Evolutionary conservation across 2,888 invertebrate genomes (phyloP), one percentile per base, ranked within the genome.

Genomic region (Mimas tiliae): DNA sequence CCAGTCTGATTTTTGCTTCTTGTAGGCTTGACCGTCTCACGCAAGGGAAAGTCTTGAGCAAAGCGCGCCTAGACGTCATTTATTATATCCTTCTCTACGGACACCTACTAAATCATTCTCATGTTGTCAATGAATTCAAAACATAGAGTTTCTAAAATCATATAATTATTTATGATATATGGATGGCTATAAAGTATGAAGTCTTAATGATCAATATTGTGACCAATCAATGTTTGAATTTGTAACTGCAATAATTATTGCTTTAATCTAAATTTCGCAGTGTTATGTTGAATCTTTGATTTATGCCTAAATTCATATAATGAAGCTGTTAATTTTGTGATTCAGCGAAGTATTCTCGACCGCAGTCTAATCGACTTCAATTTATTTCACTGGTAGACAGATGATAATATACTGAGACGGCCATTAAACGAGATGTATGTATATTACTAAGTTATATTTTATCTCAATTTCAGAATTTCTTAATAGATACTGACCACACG

Each of bases 131-230:
- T 33, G 16, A 48, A 48, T 48, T 48, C 48, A 11, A 14, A 55
- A 34, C 11, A 34, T 38, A 38, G 38, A 38, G 16, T 55, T 55
- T 55, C 55, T 55, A 55, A 55, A 34, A 38, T 34, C 34, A 11
- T 55, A 55, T 55, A 55, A 38, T 55, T 34, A 38, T n/a, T 55
- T 34, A 55, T 55, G 55, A 55, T 55, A 1, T 55, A 55, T 38
- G 34, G 11, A 14, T 8, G 38, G 38, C 34, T 14, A 53, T 53
- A 34, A 38, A 34, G 34, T 16, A 55, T 55, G 16, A 34, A 16
- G 34, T 55, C 34, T 55, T 34, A 34, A 55, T 55, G 55, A 55
- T 55, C 16, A 2, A 55, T 38, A 55, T 53, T 34, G n/a, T 34
- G 34, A 53, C 53, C 53, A 53, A 53, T 53, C 55, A 38, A 55